Evolutionary conservation across 2,113 vertebrate genomes (phyloP).

Genomic region (Notarius lentiginosus): DNA sequence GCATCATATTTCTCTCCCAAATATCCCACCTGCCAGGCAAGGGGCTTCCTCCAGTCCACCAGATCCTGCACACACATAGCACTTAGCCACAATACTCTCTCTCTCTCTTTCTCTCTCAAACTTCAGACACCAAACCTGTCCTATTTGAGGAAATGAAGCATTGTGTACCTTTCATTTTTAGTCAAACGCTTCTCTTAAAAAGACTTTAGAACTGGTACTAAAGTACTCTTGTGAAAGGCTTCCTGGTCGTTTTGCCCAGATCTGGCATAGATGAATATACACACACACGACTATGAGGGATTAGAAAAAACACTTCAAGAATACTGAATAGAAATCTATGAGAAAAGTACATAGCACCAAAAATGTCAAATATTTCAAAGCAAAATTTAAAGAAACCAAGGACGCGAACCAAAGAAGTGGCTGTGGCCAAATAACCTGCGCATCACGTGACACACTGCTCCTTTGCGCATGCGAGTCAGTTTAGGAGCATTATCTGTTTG

Average conservation of each 20-base stretch:
- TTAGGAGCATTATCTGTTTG: too few species aligned
- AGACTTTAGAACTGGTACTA: not conserved
- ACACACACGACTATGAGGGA: not conserved
- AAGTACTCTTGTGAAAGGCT: not conserved
- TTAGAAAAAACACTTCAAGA: too few species aligned
- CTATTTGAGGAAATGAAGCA: not conserved
- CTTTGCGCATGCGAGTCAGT: too few species aligned
- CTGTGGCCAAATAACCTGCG: too few species aligned
- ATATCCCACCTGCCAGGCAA: slow-evolving; percentile 94
- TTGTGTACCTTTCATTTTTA: not conserved
- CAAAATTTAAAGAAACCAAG: too few species aligned
- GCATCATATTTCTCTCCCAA: slow-evolving; percentile 90
- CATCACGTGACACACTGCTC: too few species aligned
- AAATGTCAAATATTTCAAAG: too few species aligned
- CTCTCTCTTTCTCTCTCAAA: not conserved
- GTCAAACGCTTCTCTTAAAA: not conserved
- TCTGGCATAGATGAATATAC: not conserved
- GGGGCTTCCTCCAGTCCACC: slow-evolving; percentile 91
- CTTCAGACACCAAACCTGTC: not conserved
- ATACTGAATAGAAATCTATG: too few species aligned
- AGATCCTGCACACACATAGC: slow-evolving; percentile 77
- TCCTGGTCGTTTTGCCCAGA: not conserved
- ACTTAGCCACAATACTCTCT: not conserved
- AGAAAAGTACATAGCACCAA: too few species aligned
- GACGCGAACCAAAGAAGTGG: too few species aligned